phyloP scores from a whole-genome alignment of 2,113 vertebrate species.

The Grantiella picta region DNA sequence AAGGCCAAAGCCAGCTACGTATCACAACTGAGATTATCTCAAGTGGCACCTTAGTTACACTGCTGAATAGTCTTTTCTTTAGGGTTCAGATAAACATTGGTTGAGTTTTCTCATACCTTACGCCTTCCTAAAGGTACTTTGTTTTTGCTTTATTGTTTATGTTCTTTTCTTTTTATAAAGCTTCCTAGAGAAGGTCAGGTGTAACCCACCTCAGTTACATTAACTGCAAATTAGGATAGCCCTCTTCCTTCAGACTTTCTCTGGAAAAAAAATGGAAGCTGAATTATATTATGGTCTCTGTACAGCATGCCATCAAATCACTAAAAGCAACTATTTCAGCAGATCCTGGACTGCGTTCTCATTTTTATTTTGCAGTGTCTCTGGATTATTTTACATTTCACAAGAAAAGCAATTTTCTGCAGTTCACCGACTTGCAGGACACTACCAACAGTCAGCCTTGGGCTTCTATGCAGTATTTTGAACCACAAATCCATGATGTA shows the following conservation, averaged over 20 bases:
- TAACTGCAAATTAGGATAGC: not conserved
- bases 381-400: not conserved
- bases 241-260: not conserved
- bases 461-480: not conserved
- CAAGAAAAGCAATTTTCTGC: not conserved
- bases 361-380: not conserved
- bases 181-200: not conserved
- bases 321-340: not conserved
- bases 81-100: slow-evolving; percentile 6
- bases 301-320: not conserved
- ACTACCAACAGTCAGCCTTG: not conserved
- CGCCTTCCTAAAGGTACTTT: not conserved
- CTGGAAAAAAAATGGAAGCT: not conserved
- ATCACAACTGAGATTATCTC: slow-evolving; percentile 19
- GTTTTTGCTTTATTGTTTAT: not conserved
- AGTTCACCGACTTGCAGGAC: not conserved
- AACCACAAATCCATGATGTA: not conserved
- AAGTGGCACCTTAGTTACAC: slow-evolving; percentile 19
- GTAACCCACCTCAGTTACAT: not conserved
- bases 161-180: not conserved
- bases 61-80: slow-evolving; percentile 5
- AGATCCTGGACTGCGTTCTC: not conserved
- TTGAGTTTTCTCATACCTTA: not conserved
- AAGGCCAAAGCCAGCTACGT: slow-evolving; percentile 12
- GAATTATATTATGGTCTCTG: not conserved